Evolutionary conservation across 2,888 invertebrate species (phyloP), one percentile per base, ranked within the genome.

Genomic region (Dexiosoma caninum): DNA sequence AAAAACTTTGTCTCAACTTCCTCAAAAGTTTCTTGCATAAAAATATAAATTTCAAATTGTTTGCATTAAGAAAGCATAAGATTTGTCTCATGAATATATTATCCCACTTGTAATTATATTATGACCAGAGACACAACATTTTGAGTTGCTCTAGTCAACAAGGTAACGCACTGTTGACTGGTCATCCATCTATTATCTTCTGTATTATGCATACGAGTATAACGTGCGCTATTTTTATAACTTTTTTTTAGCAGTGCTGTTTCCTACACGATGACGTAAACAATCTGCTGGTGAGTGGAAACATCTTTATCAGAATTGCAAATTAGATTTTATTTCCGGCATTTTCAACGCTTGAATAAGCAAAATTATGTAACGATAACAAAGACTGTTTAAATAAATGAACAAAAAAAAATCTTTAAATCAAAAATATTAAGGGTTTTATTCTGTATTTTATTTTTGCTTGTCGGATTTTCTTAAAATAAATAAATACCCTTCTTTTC

Each of bases 241-340:
- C 21, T 9, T 4, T 21, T 16, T 37, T 37, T 14, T 40, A n/a
- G n/a, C n/a, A n/a, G n/a, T n/a, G n/a, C n/a, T 40, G 23, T 1
- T 42, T 9, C 9, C 10, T 21, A 30, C 7, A 14, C n/a, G 10
- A 27, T 55, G 46, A 37, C n/a, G 21, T 32, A 10, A 16, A 27
- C 51, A 62, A 71, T 30, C 40, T 71, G 40, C 30, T 27, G 37
- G 59, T 30, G 21, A 37, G 21, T 1, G 35, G 19, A 40, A 46
- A 62, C 53, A 69, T 74, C 64, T 66, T 66, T 60, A 87, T 87
- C 85, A 85, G 85, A 87, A 87, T 87, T 88, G 86, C 88, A 88
- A 87, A 87, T 87, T 87, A 86, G 86, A 85, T 87, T 87, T 87
- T 87, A 87, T 87, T 88, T 88, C 87, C 87, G 87, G 87, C 84